Percentiles rank a stretch among this genome's conserved stretches.
Evolutionary conservation across 2,113 vertebrate genomes (phyloP).

Genomic region (Hemiprocne comata): DNA sequence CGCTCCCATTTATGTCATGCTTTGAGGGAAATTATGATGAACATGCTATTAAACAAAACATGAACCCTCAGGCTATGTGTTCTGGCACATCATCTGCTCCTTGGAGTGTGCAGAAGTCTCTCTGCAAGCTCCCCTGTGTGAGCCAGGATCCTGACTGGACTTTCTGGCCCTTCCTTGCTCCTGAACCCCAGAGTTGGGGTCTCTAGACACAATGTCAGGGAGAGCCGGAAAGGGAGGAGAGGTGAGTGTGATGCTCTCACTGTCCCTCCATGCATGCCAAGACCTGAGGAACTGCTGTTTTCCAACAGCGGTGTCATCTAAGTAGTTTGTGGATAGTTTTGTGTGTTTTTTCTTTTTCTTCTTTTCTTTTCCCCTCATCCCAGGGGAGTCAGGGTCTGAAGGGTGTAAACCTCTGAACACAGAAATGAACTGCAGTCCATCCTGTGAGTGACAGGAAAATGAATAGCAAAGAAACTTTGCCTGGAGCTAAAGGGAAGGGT

Average conservation of each 20-base stretch:
- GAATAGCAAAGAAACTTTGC: neutral
- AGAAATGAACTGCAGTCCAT: neutral
- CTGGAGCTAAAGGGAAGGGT: neutral
- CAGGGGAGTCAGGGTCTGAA: neutral
- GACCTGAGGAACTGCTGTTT: neutral
- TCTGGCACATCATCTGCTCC: neutral
- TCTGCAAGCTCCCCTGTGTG: neutral
- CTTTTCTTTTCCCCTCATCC: neutral
- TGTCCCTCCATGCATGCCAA: neutral
- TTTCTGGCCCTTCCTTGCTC: neutral
- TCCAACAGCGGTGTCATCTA: rapidly evolving
- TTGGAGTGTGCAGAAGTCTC: neutral
- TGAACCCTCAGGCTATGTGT: neutral
- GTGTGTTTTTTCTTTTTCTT: neutral
- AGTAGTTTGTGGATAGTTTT: neutral
- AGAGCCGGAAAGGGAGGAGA: neutral
- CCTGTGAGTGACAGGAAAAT: neutral
- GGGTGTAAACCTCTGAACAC: neutral
- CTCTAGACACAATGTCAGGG: neutral
- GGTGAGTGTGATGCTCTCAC: neutral
- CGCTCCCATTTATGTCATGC: neutral
- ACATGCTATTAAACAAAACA: slow-evolving; percentile 30
- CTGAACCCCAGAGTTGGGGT: rapidly evolving
- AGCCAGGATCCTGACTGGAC: neutral
- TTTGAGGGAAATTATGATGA: slow-evolving; percentile 40